Evolutionary conservation across 2,113 vertebrate species (phyloP).

Genomic region (Suncus etruscus): DNA sequence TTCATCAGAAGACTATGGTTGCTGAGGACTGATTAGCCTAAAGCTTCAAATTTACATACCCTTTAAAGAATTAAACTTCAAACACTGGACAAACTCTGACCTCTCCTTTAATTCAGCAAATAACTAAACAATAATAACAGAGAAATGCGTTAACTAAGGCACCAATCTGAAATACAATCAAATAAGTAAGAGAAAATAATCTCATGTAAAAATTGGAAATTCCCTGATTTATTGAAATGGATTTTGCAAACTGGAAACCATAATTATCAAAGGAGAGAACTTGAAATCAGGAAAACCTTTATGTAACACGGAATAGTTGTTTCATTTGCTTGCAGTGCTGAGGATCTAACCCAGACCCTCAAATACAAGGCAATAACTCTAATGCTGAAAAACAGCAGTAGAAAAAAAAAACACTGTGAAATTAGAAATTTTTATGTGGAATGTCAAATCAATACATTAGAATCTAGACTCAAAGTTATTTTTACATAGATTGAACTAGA

Average conservation of each 20-base stretch:
- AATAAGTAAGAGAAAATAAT: background rate
- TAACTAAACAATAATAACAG: background rate
- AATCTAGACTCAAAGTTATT: background rate
- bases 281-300: background rate
- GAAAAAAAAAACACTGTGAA: no score
- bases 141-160: background rate
- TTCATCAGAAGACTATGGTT: background rate
- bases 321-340: no score
- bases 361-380: no score
- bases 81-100: background rate
- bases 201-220: background rate
- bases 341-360: no score
- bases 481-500: no score
- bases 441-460: slow-evolving; percentile 13
- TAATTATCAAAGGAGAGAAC: slow-evolving; percentile 2
- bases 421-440: background rate
- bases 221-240: slow-evolving; percentile 20
- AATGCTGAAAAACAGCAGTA: no score
- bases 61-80: slow-evolving; percentile 8
- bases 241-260: background rate
- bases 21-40: background rate
- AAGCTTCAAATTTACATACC: background rate
- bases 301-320: no score
- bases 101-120: slow-evolving; percentile 14
- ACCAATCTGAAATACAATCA: background rate